phyloP scores from a whole-genome alignment of 2,113 vertebrate genomes.

The Hydrochoerus hydrochaeris region DNA sequence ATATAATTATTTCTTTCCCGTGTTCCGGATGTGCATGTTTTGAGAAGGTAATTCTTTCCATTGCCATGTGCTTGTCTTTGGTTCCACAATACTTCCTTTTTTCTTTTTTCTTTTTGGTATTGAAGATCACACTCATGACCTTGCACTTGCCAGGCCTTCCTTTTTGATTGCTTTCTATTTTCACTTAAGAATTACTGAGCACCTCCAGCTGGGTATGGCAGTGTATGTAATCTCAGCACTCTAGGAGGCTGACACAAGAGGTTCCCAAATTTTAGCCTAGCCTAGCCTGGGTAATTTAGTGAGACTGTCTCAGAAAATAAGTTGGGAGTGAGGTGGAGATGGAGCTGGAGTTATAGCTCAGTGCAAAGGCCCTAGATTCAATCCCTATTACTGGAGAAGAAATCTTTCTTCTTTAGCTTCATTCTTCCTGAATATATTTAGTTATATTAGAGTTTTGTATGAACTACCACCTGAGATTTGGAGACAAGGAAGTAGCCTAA shows the following conservation, averaged over 20 bases:
- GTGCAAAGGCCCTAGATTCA: background rate
- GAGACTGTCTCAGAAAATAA: background rate
- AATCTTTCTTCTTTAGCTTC: constrained; percentile 35
- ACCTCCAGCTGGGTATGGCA: background rate
- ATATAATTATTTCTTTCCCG: background rate
- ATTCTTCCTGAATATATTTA: background rate
- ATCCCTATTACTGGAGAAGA: background rate
- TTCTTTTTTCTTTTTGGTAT: too few relatives aligned
- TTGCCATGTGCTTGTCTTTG: background rate
- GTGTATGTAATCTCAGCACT: background rate
- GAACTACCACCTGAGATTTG: background rate
- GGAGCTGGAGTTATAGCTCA: too few relatives aligned
- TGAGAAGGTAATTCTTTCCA: constrained; percentile 14
- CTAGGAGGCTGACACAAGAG: background rate
- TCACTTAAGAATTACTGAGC: constrained; percentile 32
- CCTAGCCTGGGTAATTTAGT: background rate
- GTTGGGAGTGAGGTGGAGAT: background rate
- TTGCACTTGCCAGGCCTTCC: too few relatives aligned
- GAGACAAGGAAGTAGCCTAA: background rate
- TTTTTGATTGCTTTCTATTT: constrained; percentile 33
- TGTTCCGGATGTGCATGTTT: constrained; percentile 29
- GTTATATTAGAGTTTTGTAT: constrained; percentile 7
- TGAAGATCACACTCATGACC: too few relatives aligned
- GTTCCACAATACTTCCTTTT: background rate
- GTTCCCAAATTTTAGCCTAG: background rate